A percentile compares a stretch with the other conserved stretches of the same genome.
These are phyloP conservation scores for Carassius gibelio DNA, from an alignment of 2,113 vertebrate species.

Conservation along the genomic window DNA sequence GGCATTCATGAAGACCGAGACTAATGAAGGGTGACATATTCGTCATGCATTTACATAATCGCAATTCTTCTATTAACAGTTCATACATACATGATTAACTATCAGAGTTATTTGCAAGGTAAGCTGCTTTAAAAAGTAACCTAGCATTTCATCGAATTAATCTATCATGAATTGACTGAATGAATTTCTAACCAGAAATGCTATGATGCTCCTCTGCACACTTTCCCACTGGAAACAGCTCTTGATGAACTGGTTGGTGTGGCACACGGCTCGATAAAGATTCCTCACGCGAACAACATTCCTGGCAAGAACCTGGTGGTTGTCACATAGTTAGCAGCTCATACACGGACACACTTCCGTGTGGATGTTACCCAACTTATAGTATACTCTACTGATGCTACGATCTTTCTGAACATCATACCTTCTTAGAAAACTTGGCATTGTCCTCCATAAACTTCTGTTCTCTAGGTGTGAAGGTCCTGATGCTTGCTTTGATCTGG, in stretches of 20 bases:
- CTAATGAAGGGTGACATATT: neutral
- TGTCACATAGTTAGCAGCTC: neutral
- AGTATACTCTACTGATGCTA: neutral
- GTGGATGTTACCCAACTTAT: neutral
- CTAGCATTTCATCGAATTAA: neutral
- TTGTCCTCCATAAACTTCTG: conserved; percentile 85
- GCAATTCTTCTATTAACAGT: neutral
- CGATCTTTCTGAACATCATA: conserved; percentile 54
- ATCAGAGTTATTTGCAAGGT: neutral
- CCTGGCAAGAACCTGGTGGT: conserved; percentile 83
- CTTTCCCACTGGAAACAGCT: conserved; percentile 99
- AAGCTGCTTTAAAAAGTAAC: neutral
- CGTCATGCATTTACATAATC: neutral
- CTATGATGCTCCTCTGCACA: conserved; percentile 81
- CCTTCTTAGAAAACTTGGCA: conserved; percentile 97
- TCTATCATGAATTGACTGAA: neutral
- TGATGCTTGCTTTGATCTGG: conserved; percentile 87
- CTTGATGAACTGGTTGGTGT: conserved; percentile 87
- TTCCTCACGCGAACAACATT: conserved; percentile 89
- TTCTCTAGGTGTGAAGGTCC: conserved; percentile 87
- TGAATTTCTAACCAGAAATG: conserved; percentile 85
- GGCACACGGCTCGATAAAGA: conserved; percentile 84
- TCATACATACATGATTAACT: neutral
- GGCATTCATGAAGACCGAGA: conserved; percentile 12
- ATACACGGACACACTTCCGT: neutral